Evolutionary conservation across 2,113 vertebrate genomes (phyloP), one percentile per base, ranked within the genome.

Genomic region (Sinocyclocheilus maitianheensis): DNA sequence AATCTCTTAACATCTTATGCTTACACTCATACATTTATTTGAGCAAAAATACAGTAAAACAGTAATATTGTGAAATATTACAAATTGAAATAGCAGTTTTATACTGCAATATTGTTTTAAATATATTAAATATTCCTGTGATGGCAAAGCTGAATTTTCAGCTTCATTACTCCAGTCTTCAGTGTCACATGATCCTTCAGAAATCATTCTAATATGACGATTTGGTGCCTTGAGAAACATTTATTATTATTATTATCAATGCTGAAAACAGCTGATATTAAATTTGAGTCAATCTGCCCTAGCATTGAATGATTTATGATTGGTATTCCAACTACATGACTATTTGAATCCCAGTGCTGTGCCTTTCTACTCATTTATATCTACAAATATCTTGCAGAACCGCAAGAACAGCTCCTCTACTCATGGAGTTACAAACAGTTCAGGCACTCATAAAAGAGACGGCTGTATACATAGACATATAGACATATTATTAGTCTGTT

Each of bases 321-420:
- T 12, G n/a, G 1, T 65, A 13, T 26, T 65, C n/a, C 24, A 26
- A 65, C n/a, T 26, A 24, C n/a, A 65, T 13, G 11, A 65, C 62
- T 65, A 65, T 13, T 14, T 26, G 12, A 13, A 26, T 37, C 11
- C 4, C 43, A 9, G 0, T 22, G 60, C 24, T 43, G 7, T 69
- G 43, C 10, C 53, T 78, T 78, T 60, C 65, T 3, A 69, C 14
- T 69, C 65, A 37, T 81, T 81, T 81, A 14, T 5, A 81, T 43
- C 37, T 2, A 63, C n/a, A 30, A 58, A 58, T 18, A 34, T 3
- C 46, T 9, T 77, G 76, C 18, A 81, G 60, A 81, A 65, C 34
- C 43, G 30, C 10, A 80, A 10, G 77, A 13, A 63, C 11, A 14
- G 10, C 62, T 30, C 43, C 20, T 60, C 26, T 34, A 37, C 10